Percentiles rank a stretch among this genome's conserved stretches.
phyloP scores from a whole-genome alignment of 1,140 invertebrate species.

The Dreissena rostriformis region DNA sequence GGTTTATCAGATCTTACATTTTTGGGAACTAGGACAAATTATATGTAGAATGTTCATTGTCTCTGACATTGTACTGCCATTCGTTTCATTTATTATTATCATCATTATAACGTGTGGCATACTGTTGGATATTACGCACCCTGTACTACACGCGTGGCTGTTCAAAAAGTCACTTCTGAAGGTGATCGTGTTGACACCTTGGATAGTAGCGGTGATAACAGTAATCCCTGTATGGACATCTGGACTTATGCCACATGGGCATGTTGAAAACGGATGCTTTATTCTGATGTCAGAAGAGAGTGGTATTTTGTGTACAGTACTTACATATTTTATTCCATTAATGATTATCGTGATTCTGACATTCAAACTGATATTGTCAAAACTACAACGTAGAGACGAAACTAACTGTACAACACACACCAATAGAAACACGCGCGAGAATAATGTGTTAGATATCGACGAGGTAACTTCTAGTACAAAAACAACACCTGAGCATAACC shows the following conservation, averaged over 20 bases:
- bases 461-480: neutral
- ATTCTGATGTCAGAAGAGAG: conserved; percentile 17
- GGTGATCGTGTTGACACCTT: conserved; percentile 24
- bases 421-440: neutral
- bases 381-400: neutral
- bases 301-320: conserved; percentile 38
- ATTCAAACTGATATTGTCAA: conserved; percentile 17
- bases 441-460: neutral
- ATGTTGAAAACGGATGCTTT: conserved; percentile 20
- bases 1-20: conserved; percentile 19
- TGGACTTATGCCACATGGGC: conserved; percentile 26
- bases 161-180: conserved; percentile 28
- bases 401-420: neutral
- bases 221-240: conserved; percentile 50
- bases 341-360: conserved; percentile 7
- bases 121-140: conserved; percentile 15
- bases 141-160: conserved; percentile 27
- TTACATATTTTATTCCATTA: conserved; percentile 40
- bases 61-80: conserved; percentile 26
- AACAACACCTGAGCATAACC: neutral
- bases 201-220: conserved; percentile 12
- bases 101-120: conserved; percentile 27
- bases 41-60: conserved; percentile 38
- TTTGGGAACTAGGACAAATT: conserved; percentile 28
- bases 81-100: conserved; percentile 14